Evolutionary conservation across 2,888 invertebrate species (phyloP), one percentile per base, ranked within the genome.

Genomic region (Lepidonotus clava): DNA sequence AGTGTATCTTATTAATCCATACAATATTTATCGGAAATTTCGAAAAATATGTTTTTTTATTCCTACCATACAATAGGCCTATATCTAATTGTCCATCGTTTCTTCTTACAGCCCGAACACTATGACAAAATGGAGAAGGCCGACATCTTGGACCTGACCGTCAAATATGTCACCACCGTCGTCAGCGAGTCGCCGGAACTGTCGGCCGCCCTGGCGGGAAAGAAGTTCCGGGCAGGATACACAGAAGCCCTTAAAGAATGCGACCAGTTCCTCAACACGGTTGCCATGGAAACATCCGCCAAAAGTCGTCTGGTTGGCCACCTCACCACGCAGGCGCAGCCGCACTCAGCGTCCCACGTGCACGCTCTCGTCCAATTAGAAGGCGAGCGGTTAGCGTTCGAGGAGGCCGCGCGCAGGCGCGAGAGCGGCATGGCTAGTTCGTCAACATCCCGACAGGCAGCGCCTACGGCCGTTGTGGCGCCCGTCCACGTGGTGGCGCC

Each of bases 111-210:
- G 80, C 80, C 80, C 5, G 80, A 80, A 28, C 80, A 80, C 46
- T 80, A 80, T 24, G 80, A 80, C 46, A 80, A 80, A 34, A 80
- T 80, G 80, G 80, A 80, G 80, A 80, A 80, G 46, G 80, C 80
- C 1, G 80, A 80, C 85, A 61, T 41, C 61, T 40, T 85, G 66
- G 66, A 85, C 41, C 85, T 85, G 66, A 61, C 85, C 24, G 66
- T 85, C 40, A 56, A 85, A 32, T 61, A 66, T 41, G 41, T 66
- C n/a, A 61, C 40, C 41, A 41, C 34, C 11, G 85, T 41, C 21
- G 66, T 66, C 5, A 21, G n/a, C 28, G 85, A 67, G 66, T 66
- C 85, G 1, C 34, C 85, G 8, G 61, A 66, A 34, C 46, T 61
- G 2, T 56, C 84, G 1, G 84, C 84, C 24, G 61, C 84, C 36